Conservation (phyloP, 1,140 invertebrate genomes). For the Ceratina calcarata region DNA sequence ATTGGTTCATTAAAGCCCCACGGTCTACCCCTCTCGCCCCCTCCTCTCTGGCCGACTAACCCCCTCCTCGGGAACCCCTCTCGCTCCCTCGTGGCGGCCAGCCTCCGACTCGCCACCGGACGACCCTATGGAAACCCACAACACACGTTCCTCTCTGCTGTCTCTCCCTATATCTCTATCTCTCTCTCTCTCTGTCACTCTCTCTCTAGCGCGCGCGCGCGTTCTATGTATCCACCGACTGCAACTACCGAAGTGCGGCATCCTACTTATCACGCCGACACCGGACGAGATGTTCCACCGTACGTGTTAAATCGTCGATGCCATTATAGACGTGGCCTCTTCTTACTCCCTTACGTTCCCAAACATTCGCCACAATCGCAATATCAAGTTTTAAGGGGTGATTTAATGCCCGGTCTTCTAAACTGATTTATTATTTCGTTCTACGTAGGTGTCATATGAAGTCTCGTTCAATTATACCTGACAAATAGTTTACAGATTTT, state of each 20-base stretch:
- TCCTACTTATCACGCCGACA: conserved; percentile 63
- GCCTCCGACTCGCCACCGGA: conserved; percentile 70
- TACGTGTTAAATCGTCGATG: conserved; percentile 49
- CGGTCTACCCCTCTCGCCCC: conserved; percentile 59
- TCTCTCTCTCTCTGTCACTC: too few species aligned
- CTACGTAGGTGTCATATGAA: not conserved
- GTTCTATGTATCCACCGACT: conserved; percentile 29
- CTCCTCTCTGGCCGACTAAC: conserved; percentile 52
- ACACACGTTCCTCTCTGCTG: conserved; percentile 53
- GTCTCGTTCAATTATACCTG: too few species aligned
- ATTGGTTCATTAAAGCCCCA: conserved; percentile 81
- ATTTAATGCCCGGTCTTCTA: not conserved
- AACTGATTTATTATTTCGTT: not conserved
- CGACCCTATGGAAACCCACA: conserved; percentile 64
- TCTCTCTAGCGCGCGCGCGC: conserved; percentile 6
- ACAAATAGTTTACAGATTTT: too few species aligned
- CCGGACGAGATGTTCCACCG: conserved; percentile 36
- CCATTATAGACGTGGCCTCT: conserved; percentile 24
- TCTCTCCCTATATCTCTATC: not conserved
- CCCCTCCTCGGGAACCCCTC: conserved; percentile 54
- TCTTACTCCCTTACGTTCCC: not conserved
- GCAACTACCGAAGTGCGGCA: conserved; percentile 52
- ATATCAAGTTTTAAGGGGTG: not conserved
- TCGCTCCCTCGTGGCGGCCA: conserved; percentile 56
- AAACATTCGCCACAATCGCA: not conserved